Percentiles rank a stretch among this genome's conserved stretches.
Evolutionary conservation across 2,888 invertebrate species (phyloP).

Genomic region (Ommatoiulus sabulosus): DNA sequence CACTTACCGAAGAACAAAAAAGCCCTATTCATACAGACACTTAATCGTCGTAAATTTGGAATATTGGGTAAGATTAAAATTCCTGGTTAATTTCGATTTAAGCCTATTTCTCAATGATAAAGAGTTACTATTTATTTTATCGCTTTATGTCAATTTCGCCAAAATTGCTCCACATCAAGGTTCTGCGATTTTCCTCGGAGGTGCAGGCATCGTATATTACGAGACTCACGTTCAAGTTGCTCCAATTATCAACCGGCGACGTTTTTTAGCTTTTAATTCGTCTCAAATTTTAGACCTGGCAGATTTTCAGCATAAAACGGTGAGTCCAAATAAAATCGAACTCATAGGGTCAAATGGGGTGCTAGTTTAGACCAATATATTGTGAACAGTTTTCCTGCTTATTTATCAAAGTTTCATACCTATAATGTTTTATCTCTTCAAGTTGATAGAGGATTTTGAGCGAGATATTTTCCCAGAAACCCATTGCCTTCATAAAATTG

Average conservation of each 20-base stretch:
- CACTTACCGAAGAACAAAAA: slow-evolving; percentile 29
- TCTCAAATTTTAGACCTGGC: slow-evolving; percentile 64
- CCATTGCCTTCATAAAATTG: slow-evolving; percentile 67
- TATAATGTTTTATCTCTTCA: slow-evolving; percentile 16
- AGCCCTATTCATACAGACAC: slow-evolving; percentile 10
- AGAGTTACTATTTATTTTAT: not conserved
- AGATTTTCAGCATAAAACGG: slow-evolving; percentile 51
- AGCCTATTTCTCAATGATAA: not conserved
- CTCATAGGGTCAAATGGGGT: too few species aligned
- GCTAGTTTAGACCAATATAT: too few species aligned
- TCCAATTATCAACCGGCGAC: slow-evolving; percentile 70
- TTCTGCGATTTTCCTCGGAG: not conserved
- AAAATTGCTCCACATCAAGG: not conserved
- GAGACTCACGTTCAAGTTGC: slow-evolving; percentile 69
- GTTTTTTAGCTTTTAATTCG: slow-evolving; percentile 71
- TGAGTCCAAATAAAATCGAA: not conserved
- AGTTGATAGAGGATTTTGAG: slow-evolving; percentile 66
- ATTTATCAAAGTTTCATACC: too few species aligned
- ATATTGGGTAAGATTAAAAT: slow-evolving; percentile 35
- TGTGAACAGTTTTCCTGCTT: too few species aligned
- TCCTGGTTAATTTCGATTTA: not conserved
- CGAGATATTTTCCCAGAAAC: slow-evolving; percentile 65
- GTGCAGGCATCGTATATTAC: slow-evolving; percentile 64
- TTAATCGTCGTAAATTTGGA: not conserved
- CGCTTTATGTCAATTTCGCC: not conserved